Conservation (phyloP, 2,888 invertebrate genomes). For the Melieria picta region DNA sequence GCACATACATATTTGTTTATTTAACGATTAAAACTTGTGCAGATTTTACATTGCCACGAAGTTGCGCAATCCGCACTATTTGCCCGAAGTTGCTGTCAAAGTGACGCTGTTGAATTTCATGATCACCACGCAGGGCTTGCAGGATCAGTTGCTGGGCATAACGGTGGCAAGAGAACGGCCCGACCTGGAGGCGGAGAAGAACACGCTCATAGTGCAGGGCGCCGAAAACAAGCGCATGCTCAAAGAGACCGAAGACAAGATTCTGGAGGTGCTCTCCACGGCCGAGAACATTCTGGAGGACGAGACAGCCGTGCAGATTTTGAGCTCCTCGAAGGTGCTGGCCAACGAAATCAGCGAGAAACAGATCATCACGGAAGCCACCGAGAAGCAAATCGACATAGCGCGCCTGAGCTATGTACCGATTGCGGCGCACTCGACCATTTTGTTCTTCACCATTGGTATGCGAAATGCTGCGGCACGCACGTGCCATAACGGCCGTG, state of each 20-base stretch:
- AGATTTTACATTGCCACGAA: constrained; percentile 95
- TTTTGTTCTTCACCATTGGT: constrained; percentile 92
- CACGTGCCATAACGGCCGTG: background rate
- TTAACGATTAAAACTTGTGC: constrained; percentile 8
- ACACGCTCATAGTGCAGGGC: constrained; percentile 85
- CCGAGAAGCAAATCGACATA: constrained; percentile 88
- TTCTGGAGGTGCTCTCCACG: constrained; percentile 79
- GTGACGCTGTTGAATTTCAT: constrained; percentile 92
- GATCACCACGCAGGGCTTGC: constrained; percentile 87
- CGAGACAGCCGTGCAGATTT: constrained; percentile 87
- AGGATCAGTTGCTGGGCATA: constrained; percentile 89
- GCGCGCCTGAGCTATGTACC: constrained; percentile 88
- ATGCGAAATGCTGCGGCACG: constrained; percentile 39
- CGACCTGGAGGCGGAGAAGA: constrained; percentile 90
- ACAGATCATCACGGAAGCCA: constrained; percentile 87
- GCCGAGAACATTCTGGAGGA: constrained; percentile 88
- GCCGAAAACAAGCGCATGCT: constrained; percentile 84
- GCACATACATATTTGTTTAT: background rate
- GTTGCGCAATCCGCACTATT: constrained; percentile 90
- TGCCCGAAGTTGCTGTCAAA: constrained; percentile 93
- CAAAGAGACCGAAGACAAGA: constrained; percentile 92
- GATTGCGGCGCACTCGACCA: constrained; percentile 88
- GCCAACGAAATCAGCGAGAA: constrained; percentile 93
- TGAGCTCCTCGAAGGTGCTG: constrained; percentile 89
- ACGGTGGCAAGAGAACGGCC: constrained; percentile 93